Evolutionary conservation across 2,888 invertebrate species (phyloP), one percentile per base, ranked within the genome.

Genomic region (Cyclophora albipunctata): DNA sequence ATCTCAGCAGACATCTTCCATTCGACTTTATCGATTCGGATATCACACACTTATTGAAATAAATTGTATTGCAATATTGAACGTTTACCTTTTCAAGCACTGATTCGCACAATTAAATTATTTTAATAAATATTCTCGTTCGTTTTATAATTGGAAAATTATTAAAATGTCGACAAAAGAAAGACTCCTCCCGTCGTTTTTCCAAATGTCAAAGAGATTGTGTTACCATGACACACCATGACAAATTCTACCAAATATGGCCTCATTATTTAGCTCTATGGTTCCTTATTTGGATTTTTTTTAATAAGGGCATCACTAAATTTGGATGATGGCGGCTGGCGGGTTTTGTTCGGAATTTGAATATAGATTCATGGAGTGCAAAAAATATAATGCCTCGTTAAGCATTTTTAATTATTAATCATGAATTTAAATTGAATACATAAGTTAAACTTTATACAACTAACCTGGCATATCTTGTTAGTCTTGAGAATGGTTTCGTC

Each of bases 391-490:
- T 20, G 20, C 20, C 20, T 20, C 20, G 20, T 20, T 20, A 20
- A 20, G 20, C 20, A 20, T 20, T 20, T 20, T 20, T 20, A 20
- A 20, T 1, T 20, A 20, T 20, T 20, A 20, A 20, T 20, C 20
- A 20, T 20, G 20, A 20, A 20, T 20, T 20, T 20, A 20, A 20
- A 20, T 20, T 20, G 20, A 20, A 20, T 2, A 20, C 20, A 20
- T 20, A 20, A 20, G 20, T 20, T 20, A 20, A 20, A 20, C 2
- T 20, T 20, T 20, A 20, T 20, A 20, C 20, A 2, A 66, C 74
- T 68, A 45, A 88, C 88, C 84, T 88, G 88, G 81, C 88, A 87
- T 69, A 84, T 84, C 58, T 84, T 86, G 59, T 80, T 82, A 2
- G 83, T 78, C 57, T 75, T 83, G 3, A 79, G 73, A 5, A 87